phyloP scores from a whole-genome alignment of 35 echinoderm and acorn worm genomes.

The Heliocidaris erythrogramma region DNA sequence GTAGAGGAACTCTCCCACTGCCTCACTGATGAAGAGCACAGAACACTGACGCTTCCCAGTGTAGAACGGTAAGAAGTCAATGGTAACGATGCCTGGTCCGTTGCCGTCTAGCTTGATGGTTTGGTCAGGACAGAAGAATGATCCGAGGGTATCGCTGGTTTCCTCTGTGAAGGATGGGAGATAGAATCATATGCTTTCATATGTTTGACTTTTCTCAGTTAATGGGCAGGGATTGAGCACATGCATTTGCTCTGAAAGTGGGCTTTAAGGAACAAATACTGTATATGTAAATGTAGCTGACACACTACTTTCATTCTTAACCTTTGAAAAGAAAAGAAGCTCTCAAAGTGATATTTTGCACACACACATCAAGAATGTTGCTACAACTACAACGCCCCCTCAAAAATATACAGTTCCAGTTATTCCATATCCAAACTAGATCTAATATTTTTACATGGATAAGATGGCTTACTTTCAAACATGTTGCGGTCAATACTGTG shows the following conservation, averaged over 20 bases:
- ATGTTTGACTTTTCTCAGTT: not conserved
- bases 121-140: constrained; percentile 71
- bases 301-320: too few relatives aligned
- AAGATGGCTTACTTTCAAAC: constrained; percentile 46
- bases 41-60: constrained; percentile 87
- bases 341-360: too few relatives aligned
- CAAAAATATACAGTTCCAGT: too few relatives aligned
- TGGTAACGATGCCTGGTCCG: constrained; percentile 54
- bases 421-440: too few relatives aligned
- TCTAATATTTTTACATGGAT: too few relatives aligned
- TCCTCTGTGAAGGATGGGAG: constrained; percentile 53
- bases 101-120: constrained; percentile 68
- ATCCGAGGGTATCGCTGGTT: constrained; percentile 54
- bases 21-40: constrained; percentile 89
- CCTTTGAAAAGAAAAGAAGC: too few relatives aligned
- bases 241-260: not conserved
- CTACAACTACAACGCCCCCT: too few relatives aligned
- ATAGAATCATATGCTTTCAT: not conserved
- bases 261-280: too few relatives aligned
- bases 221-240: not conserved
- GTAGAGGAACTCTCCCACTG: constrained; percentile 86
- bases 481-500: constrained; percentile 22
- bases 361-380: too few relatives aligned
- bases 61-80: constrained; percentile 96
- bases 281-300: too few relatives aligned